Evolutionary conservation across 1,140 invertebrate species (phyloP).

Genomic region (Drosophila orosa): DNA sequence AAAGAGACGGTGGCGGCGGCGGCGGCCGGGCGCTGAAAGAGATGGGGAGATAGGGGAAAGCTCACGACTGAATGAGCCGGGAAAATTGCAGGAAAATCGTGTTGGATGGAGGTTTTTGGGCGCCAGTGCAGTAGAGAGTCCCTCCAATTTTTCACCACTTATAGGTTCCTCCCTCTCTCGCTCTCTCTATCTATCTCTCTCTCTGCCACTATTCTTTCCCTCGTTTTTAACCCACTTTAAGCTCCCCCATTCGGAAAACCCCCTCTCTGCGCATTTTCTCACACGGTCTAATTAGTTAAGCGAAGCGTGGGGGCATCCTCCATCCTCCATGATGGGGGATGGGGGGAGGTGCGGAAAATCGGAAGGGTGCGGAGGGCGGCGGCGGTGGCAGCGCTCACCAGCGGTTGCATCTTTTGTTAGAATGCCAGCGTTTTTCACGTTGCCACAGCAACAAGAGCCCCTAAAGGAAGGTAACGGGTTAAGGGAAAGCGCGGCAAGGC

Average conservation of each 20-base stretch:
- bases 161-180: background rate
- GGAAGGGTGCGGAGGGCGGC: background rate
- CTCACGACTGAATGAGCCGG: constrained; percentile 59
- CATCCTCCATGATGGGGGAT: constrained; percentile 32
- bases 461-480: constrained; percentile 10
- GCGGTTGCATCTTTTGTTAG: constrained; percentile 77
- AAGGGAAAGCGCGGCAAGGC: background rate
- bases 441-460: constrained; percentile 54
- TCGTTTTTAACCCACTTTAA: constrained; percentile 13
- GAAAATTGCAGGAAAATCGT: constrained; percentile 37
- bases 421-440: constrained; percentile 49
- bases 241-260: background rate
- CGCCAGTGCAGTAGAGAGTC: constrained; percentile 10
- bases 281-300: constrained; percentile 79
- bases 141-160: constrained; percentile 12
- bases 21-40: background rate
- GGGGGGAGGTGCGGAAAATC: background rate
- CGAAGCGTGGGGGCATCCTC: constrained; percentile 61
- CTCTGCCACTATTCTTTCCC: background rate
- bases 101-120: constrained; percentile 5
- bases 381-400: constrained; percentile 40
- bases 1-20: background rate
- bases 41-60: background rate
- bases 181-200: too few relatives aligned
- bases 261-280: constrained; percentile 59